These are phyloP conservation scores for Pollenia amentaria DNA, from an alignment of 2,888 invertebrate genomes.

Conservation along the genomic window DNA sequence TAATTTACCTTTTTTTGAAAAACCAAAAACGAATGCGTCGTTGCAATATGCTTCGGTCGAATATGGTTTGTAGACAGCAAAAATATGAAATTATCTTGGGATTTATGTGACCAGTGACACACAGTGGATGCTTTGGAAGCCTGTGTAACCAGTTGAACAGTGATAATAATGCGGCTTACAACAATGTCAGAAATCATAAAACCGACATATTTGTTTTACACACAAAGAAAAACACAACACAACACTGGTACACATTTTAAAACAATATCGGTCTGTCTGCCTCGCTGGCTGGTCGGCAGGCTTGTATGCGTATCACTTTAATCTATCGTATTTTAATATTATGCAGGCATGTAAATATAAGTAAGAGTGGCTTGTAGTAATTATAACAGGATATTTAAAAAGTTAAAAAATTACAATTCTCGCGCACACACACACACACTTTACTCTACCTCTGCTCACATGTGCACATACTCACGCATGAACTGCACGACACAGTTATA, in stretches of 20 bases:
- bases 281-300: not conserved
- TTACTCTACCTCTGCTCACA: not conserved
- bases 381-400: conserved; percentile 33
- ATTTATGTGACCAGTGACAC: conserved; percentile 32
- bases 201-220: conserved; percentile 60
- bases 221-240: conserved; percentile 23
- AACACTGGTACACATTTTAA: conserved; percentile 34
- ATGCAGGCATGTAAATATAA: not conserved
- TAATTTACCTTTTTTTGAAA: conserved; percentile 65
- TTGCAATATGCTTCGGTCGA: conserved; percentile 52
- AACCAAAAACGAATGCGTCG: conserved; percentile 19
- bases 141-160: conserved; percentile 39
- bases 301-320: conserved; percentile 42
- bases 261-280: not conserved
- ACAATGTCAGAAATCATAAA: conserved; percentile 63
- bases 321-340: conserved; percentile 50
- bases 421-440: not conserved
- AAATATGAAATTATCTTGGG: conserved; percentile 59
- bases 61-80: conserved; percentile 41
- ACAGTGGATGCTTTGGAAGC: conserved; percentile 20
- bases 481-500: not conserved
- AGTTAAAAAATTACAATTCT: not conserved
- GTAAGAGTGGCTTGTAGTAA: conserved; percentile 6
- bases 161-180: conserved; percentile 63
- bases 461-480: not conserved